Base-by-base conservation (phyloP, 2,113 vertebrate species). In the Nanger granti region DNA sequence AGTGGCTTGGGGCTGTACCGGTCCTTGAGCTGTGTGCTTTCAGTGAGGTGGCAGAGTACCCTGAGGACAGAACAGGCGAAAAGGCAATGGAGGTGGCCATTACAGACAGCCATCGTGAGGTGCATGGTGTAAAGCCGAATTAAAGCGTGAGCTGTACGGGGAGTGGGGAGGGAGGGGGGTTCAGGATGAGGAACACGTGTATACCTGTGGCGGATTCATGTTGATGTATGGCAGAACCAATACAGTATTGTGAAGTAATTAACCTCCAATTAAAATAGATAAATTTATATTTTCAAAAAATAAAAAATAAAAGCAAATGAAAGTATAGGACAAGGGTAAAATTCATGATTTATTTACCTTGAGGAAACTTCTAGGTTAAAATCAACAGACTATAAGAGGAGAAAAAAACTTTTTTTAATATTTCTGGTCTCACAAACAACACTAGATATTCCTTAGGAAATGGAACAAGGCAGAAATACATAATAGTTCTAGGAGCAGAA, bases 131-230 rank as follows among this genome's bases (percentile, higher is more conserved):
- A 47, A 87, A 83, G 59, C 55, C 8, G 22, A 87, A 82, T 64
- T 31, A 52, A 31, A 66, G 3, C 29, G 47, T 18, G 17, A 47
- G 14, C 18, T 59, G 0, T 22, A 18, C 0, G 2, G 4, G 9
- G 59, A 60, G 10, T 4, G 24, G 24, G 59, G 20, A 59, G 8
- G 57, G 57, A 59, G 57, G 3, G 0, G 57, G 22, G 22, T 59
- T 59, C 57, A 59, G 57, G 57, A 59, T 26, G 22, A 22, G 57
- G 57, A 59, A 26, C 57, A 59, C 22, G 8, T 59, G 57, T 26
- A 59, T 59, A 59, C 22, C 57, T 59, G 57, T 59, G 57, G 57
- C 3, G 0, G 57, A 59, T 26, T 59, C 57, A 26, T 59, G 22
- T 59, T 59, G 57, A 26, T 59, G 9, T 59, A 26, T 59, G 57